Conservation (phyloP, 2,888 invertebrate species). For the Drosophila setosimentum region DNA sequence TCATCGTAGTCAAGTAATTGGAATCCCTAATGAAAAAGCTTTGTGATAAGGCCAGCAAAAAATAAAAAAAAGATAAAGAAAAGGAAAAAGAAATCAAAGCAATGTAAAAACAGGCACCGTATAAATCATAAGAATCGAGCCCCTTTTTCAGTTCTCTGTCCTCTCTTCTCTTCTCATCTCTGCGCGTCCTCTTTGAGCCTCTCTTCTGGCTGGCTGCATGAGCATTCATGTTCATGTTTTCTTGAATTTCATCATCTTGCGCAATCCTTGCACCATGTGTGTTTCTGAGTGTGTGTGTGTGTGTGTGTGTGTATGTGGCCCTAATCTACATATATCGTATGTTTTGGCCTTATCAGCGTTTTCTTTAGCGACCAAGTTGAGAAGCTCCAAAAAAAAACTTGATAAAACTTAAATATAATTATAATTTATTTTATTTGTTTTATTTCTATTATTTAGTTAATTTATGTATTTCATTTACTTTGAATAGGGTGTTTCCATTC, state of each 20-base stretch:
- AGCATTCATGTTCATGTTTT: slow-evolving; percentile 62
- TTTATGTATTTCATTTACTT: too few species aligned
- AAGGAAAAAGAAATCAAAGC: slow-evolving; percentile 36
- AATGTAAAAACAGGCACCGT: slow-evolving; percentile 47
- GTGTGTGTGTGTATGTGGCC: background rate
- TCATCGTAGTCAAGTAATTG: slow-evolving; percentile 58
- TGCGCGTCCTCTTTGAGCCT: slow-evolving; percentile 9
- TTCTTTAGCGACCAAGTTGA: slow-evolving; percentile 5
- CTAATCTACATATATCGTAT: slow-evolving; percentile 35
- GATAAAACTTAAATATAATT: background rate
- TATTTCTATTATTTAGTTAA: too few species aligned
- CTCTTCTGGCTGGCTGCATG: slow-evolving; percentile 55
- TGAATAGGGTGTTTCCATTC: too few species aligned
- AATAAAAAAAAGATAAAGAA: background rate
- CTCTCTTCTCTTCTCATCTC: slow-evolving; percentile 20
- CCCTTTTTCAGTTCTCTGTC: slow-evolving; percentile 54
- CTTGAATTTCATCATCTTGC: slow-evolving; percentile 69
- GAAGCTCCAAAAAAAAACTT: background rate
- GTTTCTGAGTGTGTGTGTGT: background rate
- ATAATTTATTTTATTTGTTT: background rate
- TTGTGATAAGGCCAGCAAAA: slow-evolving; percentile 45
- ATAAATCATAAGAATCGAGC: slow-evolving; percentile 72
- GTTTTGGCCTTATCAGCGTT: slow-evolving; percentile 25
- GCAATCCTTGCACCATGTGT: slow-evolving; percentile 58
- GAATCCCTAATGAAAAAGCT: slow-evolving; percentile 65